Conservation (phyloP, 2,888 invertebrate genomes). For the Nomada goodeniana region DNA sequence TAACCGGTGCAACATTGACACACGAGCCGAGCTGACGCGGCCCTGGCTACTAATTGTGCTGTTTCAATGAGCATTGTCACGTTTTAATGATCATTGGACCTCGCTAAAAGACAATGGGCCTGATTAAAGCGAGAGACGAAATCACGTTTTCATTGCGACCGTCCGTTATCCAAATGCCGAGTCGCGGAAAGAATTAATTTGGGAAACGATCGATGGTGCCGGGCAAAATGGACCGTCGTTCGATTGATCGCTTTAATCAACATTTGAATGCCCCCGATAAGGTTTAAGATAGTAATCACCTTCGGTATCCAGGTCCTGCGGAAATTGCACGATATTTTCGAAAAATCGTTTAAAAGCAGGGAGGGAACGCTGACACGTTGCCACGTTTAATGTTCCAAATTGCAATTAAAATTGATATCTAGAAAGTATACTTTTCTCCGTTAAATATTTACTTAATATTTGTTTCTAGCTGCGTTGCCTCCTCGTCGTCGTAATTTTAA, state of each 20-base stretch:
- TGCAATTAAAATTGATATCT: no score
- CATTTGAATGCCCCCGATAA: not conserved
- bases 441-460: no score
- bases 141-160: conserved; percentile 38
- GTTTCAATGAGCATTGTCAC: conserved; percentile 59
- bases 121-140: conserved; percentile 47
- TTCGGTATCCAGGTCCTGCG: no score
- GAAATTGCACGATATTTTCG: no score
- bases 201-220: not conserved
- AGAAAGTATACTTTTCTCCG: no score
- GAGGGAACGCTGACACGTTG: no score
- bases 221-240: not conserved
- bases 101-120: conserved; percentile 47
- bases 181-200: conserved; percentile 18
- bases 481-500: no score
- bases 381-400: no score
- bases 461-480: no score
- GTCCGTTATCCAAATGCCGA: conserved; percentile 6
- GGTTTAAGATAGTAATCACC: no score
- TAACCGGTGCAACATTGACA: conserved; percentile 35
- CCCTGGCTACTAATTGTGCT: conserved; percentile 43
- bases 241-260: not conserved
- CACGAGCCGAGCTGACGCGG: conserved; percentile 37
- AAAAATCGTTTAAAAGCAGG: no score
- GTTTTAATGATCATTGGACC: conserved; percentile 52